A percentile compares a stretch with the other conserved stretches of the same genome.
Evolutionary conservation across 30 jellyfish, hydroid and myxozoan genomes (phyloP).

Genomic region (Pelagia noctiluca): DNA sequence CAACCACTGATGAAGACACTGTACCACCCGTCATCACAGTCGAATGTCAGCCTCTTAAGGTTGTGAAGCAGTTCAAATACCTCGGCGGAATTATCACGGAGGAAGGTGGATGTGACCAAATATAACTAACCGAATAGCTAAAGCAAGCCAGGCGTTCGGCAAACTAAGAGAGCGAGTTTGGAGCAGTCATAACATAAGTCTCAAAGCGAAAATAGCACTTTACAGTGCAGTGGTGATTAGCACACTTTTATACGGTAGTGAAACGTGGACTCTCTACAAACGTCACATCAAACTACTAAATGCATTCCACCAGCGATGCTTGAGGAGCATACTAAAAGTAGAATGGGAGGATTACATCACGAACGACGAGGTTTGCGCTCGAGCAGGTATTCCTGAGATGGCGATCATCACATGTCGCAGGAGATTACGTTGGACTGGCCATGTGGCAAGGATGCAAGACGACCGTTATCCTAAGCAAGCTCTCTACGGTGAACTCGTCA

Average conservation of each 20-base stretch:
- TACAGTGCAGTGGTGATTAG: conserved; percentile 1
- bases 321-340: not conserved
- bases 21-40: conserved; percentile 5
- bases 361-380: not conserved
- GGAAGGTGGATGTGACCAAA: not conserved
- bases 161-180: not conserved
- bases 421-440: conserved; percentile 16
- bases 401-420: not conserved
- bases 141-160: not conserved
- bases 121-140: too few relatives aligned
- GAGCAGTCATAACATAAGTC: not conserved
- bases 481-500: conserved; percentile 5
- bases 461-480: not conserved
- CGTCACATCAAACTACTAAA: not conserved
- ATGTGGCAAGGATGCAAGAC: not conserved
- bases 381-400: conserved; percentile 10
- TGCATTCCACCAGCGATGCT: not conserved
- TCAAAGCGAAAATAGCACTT: not conserved
- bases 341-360: not conserved
- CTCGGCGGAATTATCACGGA: not conserved
- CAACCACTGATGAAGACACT: too few relatives aligned
- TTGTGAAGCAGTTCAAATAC: too few relatives aligned
- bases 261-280: not conserved
- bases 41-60: not conserved
- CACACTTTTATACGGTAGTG: not conserved